Evolutionary conservation across 1,140 invertebrate genomes (phyloP), one percentile per base, ranked within the genome.

Genomic region (Bombus terrestris): DNA sequence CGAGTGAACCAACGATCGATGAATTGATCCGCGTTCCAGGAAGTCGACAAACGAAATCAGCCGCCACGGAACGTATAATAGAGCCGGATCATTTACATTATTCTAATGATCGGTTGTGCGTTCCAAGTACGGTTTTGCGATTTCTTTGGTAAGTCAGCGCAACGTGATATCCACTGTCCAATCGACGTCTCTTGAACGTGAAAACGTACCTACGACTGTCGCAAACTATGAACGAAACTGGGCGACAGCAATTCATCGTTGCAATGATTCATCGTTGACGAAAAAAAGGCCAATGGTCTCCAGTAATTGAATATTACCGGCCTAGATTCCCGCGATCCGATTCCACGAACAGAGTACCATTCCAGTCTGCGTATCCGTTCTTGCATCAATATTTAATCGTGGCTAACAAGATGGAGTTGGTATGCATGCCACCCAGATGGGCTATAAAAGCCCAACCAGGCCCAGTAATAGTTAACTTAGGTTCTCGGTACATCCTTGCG

Each of bases 301-400:
- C 25, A 6, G 37, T 53, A 81, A 90, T 91, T 62, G 74, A 43
- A 83, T 72, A 59, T 80, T 43, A n/a, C 57, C 75, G 89, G 83
- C 72, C 89, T 77, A 84, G 86, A 90, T 88, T 85, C 81, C n/a
- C 77, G 75, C 62, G 76, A 41, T 57, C 18, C 83, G 66, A 88
- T 90, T 90, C 86, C 86, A 66, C 80, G 89, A 90, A 90, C 79
- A 41, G 82, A 79, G 41, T 81, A 86, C 79, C 75, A 43, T 75
- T 74, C 39, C 64, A 82, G 22, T 15, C 62, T 69, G 83, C 59
- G 90, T 86, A 92, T 93, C 86, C 87, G 91, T 93, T 92, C 92
- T 92, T 93, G 88, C 92, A 92, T 93, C 91, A 92, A 93, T 93
- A 93, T 93, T 93, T 93, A 92, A 92, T 91, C 91, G 86, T 69